A percentile compares a stretch with the other conserved stretches of the same genome.
phyloP scores from a whole-genome alignment of 2,888 invertebrate genomes.

The Thymelicus sylvestris region DNA sequence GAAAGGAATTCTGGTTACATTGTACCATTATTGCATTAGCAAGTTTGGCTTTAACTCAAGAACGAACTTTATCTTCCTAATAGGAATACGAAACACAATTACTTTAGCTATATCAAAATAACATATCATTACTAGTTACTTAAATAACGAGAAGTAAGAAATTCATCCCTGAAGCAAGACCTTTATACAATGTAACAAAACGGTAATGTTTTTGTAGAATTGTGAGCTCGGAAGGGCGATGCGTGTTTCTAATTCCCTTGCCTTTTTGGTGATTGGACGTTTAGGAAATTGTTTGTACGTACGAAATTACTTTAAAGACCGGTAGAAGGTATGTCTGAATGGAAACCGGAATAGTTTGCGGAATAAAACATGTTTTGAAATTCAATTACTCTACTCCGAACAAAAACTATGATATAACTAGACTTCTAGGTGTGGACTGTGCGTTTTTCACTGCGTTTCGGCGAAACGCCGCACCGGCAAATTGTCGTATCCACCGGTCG shows the following conservation, averaged over 20 bases:
- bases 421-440: too few species aligned
- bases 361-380: not conserved
- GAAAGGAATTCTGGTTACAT: too few species aligned
- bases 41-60: too few species aligned
- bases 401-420: too few species aligned
- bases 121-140: not conserved
- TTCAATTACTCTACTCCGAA: too few species aligned
- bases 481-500: too few species aligned
- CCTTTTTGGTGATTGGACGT: conserved; percentile 41
- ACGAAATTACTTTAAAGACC: conserved; percentile 22
- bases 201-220: conserved; percentile 10
- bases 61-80: too few species aligned
- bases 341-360: not conserved
- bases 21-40: too few species aligned
- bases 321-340: conserved; percentile 1
- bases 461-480: too few species aligned
- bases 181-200: conserved; percentile 6
- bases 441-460: too few species aligned
- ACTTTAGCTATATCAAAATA: not conserved
- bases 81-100: too few species aligned
- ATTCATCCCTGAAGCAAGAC: not conserved
- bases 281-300: conserved; percentile 40
- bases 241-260: conserved; percentile 41
- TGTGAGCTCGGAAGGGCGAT: conserved; percentile 19
- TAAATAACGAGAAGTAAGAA: not conserved